Evolutionary conservation across 2,113 vertebrate species (phyloP).

Genomic region (Psittacula cyanocephala): DNA sequence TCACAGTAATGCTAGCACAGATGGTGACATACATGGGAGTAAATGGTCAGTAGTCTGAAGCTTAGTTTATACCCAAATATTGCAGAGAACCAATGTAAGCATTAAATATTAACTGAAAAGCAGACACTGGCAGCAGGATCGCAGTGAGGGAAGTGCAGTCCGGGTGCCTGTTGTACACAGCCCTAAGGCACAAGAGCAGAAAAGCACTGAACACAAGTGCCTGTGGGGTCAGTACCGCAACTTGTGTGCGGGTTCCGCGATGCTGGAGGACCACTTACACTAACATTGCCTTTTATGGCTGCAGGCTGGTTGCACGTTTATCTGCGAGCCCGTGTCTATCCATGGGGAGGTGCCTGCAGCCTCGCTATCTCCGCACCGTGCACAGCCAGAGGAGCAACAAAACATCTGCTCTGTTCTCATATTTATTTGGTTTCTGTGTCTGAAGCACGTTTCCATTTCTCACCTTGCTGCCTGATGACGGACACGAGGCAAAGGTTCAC

Average conservation of each 20-base stretch:
- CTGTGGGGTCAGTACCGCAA: background rate
- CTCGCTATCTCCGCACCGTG: fast-evolving
- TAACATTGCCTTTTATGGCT: slow-evolving; percentile 6
- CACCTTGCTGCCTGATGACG: background rate
- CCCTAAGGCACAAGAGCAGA: background rate
- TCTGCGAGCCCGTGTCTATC: background rate
- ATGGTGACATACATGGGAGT: fast-evolving
- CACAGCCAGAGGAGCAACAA: background rate
- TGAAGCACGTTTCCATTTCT: background rate
- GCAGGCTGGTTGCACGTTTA: background rate
- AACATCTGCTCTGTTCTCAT: background rate
- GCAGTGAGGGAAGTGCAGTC: background rate
- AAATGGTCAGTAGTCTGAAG: fast-evolving
- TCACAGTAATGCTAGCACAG: background rate
- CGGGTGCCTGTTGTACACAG: fast-evolving
- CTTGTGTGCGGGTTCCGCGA: background rate
- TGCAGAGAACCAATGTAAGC: background rate
- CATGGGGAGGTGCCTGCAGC: background rate
- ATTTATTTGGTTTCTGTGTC: background rate
- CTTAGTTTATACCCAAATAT: background rate
- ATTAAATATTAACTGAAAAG: background rate
- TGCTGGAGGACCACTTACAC: background rate
- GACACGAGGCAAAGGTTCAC: fast-evolving
- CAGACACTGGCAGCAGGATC: background rate
- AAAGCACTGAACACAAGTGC: fast-evolving